Base-by-base conservation (phyloP, 2,797 vertebrate species). In the Chloroceryle inda region DNA sequence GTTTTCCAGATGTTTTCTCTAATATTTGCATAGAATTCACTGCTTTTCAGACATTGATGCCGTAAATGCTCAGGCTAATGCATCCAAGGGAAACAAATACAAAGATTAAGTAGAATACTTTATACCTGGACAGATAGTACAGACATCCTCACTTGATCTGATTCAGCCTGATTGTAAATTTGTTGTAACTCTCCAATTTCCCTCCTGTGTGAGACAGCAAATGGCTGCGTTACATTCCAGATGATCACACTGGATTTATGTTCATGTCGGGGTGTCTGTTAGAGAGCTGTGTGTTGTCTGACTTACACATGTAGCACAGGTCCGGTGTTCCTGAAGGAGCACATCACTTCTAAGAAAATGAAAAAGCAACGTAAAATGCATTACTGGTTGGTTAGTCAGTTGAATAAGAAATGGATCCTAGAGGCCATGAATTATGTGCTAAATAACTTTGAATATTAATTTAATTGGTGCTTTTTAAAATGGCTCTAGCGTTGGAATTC, bases 361-460 rank as follows among this genome's bases (percentile, higher is more conserved):
- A 79, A 76, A 40, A 59, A 55, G 63, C 15, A 1, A 13, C 88
- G 80, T 78, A 64, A 94, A 96, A 90, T 89, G 77, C 83, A 75
- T 71, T 77, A 56, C 63, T 3, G 21, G 18, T 92, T 86, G 63
- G 4, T 61, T 93, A 94, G 77, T 63, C 71, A 66, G 59, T 21
- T 0, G 11, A 94, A 67, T 92, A 69, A 78, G 79, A 93, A 88
- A 53, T 75, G 22, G 24, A 89, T 94, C 92, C 92, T 78, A 27
- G 87, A 89, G 85, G 85, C 80, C 59, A 35, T 78, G 62, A 95
- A 92, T 96, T 91, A 83, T 89, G 68, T 5, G 0, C 50, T 5
- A 55, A 90, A 58, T 88, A 4, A 42, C 90, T 86, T 88, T 94
- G 93, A 81, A 87, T 92, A 67, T 85, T 95, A 52, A 88, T 93